Conservation (phyloP, 2,113 vertebrate genomes). For the Mola mola region DNA sequence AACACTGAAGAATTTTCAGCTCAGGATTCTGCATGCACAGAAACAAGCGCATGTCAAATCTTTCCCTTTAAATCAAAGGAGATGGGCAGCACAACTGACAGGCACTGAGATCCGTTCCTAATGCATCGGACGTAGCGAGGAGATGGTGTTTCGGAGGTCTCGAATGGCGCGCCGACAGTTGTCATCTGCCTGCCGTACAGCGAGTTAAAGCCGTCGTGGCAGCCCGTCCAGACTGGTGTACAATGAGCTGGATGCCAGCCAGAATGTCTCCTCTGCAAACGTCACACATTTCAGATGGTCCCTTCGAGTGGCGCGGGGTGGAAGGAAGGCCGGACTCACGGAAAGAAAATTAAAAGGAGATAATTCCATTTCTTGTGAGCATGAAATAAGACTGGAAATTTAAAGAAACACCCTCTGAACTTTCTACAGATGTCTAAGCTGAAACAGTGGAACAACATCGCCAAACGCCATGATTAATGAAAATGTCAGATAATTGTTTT, state of each 20-base stretch:
- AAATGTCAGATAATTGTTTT: constrained; percentile 61
- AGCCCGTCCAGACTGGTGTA: constrained; percentile 74
- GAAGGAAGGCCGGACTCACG: constrained; percentile 33
- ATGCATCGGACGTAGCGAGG: constrained; percentile 60
- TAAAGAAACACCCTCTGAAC: constrained; percentile 23
- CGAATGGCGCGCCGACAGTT: constrained; percentile 62
- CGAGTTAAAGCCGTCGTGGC: constrained; percentile 63
- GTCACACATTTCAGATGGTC: constrained; percentile 65
- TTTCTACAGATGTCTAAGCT: background rate
- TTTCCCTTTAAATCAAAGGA: constrained; percentile 39
- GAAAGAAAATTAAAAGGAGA: constrained; percentile 18
- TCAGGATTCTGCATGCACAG: background rate
- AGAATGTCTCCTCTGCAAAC: constrained; percentile 78
- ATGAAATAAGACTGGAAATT: constrained; percentile 41
- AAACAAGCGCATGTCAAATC: constrained; percentile 36
- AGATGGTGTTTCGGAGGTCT: constrained; percentile 57
- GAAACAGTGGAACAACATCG: constrained; percentile 13
- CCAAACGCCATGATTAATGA: constrained; percentile 44
- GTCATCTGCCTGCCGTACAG: constrained; percentile 66
- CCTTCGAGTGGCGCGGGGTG: constrained; percentile 61
- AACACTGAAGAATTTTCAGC: too few relatives aligned
- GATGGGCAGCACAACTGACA: constrained; percentile 36
- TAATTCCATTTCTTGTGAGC: constrained; percentile 44
- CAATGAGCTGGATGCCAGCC: constrained; percentile 80
- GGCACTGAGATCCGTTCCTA: constrained; percentile 59